A percentile compares a stretch with the other conserved stretches of the same genome.
Conservation (phyloP, 23 tunicate species). For the Trididemnum miniatum region DNA sequence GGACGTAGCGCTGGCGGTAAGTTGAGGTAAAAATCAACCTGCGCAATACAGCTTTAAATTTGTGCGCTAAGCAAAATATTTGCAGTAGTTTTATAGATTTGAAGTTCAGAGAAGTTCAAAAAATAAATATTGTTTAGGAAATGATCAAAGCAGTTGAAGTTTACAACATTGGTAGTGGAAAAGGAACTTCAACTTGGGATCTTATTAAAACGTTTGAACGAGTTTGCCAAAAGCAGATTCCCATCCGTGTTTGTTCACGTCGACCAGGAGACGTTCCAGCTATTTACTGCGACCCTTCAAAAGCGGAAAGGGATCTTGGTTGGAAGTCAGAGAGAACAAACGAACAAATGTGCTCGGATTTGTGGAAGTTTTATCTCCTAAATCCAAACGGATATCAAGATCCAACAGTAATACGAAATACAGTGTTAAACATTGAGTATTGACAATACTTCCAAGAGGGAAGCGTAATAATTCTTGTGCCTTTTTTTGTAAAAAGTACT, state of each 20-base stretch:
- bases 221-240: constrained; percentile 68
- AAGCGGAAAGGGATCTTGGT: constrained; percentile 81
- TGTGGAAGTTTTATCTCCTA: constrained; percentile 89
- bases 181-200: constrained; percentile 83
- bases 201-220: constrained; percentile 79
- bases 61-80: no score
- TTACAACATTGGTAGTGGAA: constrained; percentile 94
- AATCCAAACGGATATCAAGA: constrained; percentile 98
- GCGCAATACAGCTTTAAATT: no score
- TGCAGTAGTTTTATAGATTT: no score
- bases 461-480: no score
- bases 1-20: no score
- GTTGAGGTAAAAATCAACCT: no score
- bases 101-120: no score
- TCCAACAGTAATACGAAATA: constrained; percentile 18
- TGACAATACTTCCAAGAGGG: no score
- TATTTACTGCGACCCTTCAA: constrained; percentile 80
- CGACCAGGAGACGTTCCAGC: constrained; percentile 96
- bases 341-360: constrained; percentile 89
- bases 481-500: no score
- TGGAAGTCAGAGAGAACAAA: constrained; percentile 79
- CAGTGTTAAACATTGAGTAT: constrained; percentile 35
- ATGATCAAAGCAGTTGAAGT: constrained; percentile 28
- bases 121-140: no score
- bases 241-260: constrained; percentile 53